These are phyloP conservation scores for Apis florea DNA, from an alignment of 1,140 invertebrate genomes.

Conservation along the genomic window DNA sequence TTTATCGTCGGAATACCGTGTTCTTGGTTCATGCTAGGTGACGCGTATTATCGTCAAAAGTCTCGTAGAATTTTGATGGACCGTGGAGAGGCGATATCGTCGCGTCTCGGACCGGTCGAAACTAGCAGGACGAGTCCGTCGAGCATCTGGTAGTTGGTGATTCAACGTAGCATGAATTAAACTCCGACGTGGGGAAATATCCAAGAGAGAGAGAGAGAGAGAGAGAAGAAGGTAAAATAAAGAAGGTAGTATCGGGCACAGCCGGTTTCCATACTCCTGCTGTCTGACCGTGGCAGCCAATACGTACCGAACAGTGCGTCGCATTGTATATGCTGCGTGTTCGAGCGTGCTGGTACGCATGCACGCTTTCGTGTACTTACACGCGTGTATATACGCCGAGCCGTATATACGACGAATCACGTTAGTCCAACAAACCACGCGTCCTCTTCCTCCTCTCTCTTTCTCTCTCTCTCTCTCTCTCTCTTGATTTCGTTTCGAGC, in stretches of 20 bases:
- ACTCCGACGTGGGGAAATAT: not conserved
- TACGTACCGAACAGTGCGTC: constrained; percentile 56
- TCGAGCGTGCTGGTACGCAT: constrained; percentile 26
- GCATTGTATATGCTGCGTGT: constrained; percentile 50
- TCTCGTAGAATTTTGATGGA: not conserved
- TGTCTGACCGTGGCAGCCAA: constrained; percentile 41
- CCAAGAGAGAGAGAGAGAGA: not conserved
- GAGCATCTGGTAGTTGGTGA: constrained; percentile 48
- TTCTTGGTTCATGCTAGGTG: not conserved
- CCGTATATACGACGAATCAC: constrained; percentile 9
- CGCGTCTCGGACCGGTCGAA: not conserved
- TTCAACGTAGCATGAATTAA: constrained; percentile 47
- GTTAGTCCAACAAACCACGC: constrained; percentile 40
- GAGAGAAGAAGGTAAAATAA: constrained; percentile 33
- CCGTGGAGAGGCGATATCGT: not conserved
- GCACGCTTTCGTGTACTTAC: constrained; percentile 39
- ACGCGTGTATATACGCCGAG: not conserved
- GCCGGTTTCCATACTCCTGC: constrained; percentile 53
- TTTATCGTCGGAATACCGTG: not conserved
- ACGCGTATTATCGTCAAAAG: not conserved
- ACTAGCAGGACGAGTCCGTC: constrained; percentile 17
- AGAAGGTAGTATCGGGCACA: constrained; percentile 39
- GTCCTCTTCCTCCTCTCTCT: not conserved
- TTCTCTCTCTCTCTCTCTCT: too few species aligned
- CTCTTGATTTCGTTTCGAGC: not conserved